Evolutionary conservation across 2,888 invertebrate genomes (phyloP), one percentile per base, ranked within the genome.

Genomic region (Odontocerum albicorne): DNA sequence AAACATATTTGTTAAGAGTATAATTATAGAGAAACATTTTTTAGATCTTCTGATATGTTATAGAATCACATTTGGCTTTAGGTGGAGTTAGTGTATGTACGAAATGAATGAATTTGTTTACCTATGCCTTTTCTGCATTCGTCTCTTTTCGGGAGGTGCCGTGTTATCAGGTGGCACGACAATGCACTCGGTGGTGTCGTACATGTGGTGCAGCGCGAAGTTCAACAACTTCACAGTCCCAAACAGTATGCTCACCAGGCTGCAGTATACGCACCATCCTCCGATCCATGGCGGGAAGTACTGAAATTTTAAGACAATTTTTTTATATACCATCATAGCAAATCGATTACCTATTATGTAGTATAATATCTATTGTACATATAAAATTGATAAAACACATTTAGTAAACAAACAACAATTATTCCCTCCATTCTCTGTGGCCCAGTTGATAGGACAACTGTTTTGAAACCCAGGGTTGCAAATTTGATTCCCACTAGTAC

Each of bases 121-220:
- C 60, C 52, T 55, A 17, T 55, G 45, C 42, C 35, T 52, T 43
- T 60, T 60, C 33, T 57, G 61, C 57, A 55, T 52, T 12, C 52
- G 75, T 66, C 76, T 65, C 74, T 77, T 75, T 63, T 79, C 70
- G 62, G 83, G 73, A 77, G 87, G 72, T 68, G 80, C 71, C n/a
- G 68, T 65, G 1, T 62, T 60, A 40, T 59, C 59, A 20, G 72
- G 70, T 43, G 72, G 73, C 32, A 75, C 68, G 15, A 89, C 81
- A 20, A 89, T 81, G 68, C 88, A 87, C 72, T 96, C 95, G n/a
- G 89, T 89, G 10, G 93, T 93, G 73, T 97, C 96, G 72, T 96
- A 97, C 79, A 96, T 87, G 65, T 88, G 86, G 73, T 97, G 97
- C 57, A 97, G 81, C 38, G 88, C 86, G 75, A 89, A 89, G 76